Evolutionary conservation across 2,888 invertebrate species (phyloP), one percentile per base, ranked within the genome.

Genomic region (Harpagoxenus sublaevis): DNA sequence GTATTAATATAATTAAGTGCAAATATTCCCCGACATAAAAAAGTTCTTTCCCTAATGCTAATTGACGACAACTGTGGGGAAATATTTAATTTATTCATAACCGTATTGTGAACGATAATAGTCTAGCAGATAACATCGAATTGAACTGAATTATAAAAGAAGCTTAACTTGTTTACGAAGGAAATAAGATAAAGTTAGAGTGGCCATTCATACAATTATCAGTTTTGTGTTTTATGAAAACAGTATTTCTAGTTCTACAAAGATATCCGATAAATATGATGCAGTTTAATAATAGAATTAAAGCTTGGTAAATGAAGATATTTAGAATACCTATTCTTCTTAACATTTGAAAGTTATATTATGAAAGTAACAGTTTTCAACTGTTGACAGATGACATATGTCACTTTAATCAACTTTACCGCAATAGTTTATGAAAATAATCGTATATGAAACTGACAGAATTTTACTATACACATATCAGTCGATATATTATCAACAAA

Each of bases 141-240:
- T 5, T 31, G 6, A 53, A 79, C 8, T 45, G 18, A 48, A 79
- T 68, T 57, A 15, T 23, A 48, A 15, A 66, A n/a, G 8, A 42
- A 55, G 6, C 18, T 55, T 57, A 23, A 10, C 39, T 42, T 53
- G 23, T 31, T 8, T 42, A n/a, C 23, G 42, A 68, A 28, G 18
- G 28, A 79, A 57, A 53, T 51, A 15, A 66, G 53, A 55, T 78
- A 78, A 78, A 55, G 4, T n/a, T 45, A 9, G 39, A n/a, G 15
- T 55, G 28, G n/a, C 5, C 18, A 28, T 42, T 39, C 8, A 65
- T 4, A 15, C 28, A 18, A 65, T 55, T 55, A 78, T 55, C 77
- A 42, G 42, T 66, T 45, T 66, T 48, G 45, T 6, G 31, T 4
- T 42, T 66, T 39, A 39, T 28, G n/a, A 55, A 78, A 45, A 23